Percentiles rank a stretch among this genome's conserved stretches.
Evolutionary conservation across 1,140 invertebrate genomes (phyloP).

Genomic region (Sipha flava): DNA sequence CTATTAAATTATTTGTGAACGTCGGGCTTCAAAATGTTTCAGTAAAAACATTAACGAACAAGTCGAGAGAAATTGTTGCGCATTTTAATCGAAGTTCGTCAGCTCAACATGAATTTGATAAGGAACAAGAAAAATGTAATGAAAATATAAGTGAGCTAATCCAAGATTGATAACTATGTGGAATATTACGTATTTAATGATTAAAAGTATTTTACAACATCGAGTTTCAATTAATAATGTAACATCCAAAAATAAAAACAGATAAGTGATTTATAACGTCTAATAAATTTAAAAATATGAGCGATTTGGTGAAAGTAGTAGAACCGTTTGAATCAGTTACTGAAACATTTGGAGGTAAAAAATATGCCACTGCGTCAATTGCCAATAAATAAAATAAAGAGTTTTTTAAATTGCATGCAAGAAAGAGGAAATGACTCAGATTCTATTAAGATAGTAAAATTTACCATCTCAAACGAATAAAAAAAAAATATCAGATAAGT

Average conservation of each 20-base stretch:
- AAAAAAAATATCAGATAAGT: neutral
- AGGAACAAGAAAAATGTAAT: neutral
- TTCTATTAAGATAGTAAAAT: neutral
- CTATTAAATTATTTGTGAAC: conserved; percentile 14
- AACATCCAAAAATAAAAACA: neutral
- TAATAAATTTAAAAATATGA: neutral
- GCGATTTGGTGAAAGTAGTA: neutral
- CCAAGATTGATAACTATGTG: neutral
- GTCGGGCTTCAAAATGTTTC: neutral
- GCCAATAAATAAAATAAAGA: neutral
- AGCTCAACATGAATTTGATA: neutral
- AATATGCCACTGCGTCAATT: neutral
- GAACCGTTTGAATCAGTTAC: neutral
- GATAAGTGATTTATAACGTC: neutral
- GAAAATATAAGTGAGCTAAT: neutral
- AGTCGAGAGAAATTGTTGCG: neutral
- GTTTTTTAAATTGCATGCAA: neutral
- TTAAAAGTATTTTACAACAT: neutral
- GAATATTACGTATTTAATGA: neutral
- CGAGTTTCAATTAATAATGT: neutral
- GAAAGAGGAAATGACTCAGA: neutral
- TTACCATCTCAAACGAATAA: neutral
- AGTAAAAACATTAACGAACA: neutral
- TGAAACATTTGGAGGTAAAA: neutral
- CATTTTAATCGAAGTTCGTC: neutral